Percentiles rank a stretch among this genome's conserved stretches.
These are phyloP conservation scores for Drosophila vallismaia DNA, from an alignment of 2,888 invertebrate genomes.

Conservation along the genomic window DNA sequence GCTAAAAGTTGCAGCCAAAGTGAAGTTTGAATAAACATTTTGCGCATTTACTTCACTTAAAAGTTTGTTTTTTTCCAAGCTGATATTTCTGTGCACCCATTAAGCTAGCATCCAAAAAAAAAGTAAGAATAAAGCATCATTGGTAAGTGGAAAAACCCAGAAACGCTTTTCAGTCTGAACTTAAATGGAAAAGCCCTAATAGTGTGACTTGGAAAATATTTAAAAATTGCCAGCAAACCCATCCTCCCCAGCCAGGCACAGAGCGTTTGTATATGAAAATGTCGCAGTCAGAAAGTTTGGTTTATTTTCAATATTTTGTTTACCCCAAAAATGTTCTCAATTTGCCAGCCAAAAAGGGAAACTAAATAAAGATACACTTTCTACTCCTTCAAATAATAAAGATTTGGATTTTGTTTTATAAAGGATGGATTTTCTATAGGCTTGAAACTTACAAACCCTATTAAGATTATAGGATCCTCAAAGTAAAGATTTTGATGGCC, in stretches of 20 bases:
- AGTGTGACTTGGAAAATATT: constrained; percentile 71
- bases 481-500: too few species aligned
- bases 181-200: constrained; percentile 54
- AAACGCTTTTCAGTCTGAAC: constrained; percentile 56
- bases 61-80: constrained; percentile 64
- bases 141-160: constrained; percentile 50
- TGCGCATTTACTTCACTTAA: constrained; percentile 80
- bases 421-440: not conserved
- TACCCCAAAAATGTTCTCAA: constrained; percentile 58
- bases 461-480: too few species aligned
- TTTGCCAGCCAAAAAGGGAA: constrained; percentile 23
- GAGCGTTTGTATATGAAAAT: constrained; percentile 47
- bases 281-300: constrained; percentile 38
- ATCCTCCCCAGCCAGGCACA: constrained; percentile 16
- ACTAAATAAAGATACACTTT: not conserved
- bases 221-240: constrained; percentile 60
- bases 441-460: not conserved
- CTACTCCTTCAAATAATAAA: not conserved
- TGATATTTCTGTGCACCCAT: constrained; percentile 67
- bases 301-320: constrained; percentile 76
- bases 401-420: not conserved
- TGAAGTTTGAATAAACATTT: constrained; percentile 80
- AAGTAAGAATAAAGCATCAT: constrained; percentile 44
- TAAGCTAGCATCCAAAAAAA: constrained; percentile 53
- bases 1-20: constrained; percentile 69